Conservation (phyloP, 1,140 invertebrate genomes). For the Carcinoscorpius rotundicauda region DNA sequence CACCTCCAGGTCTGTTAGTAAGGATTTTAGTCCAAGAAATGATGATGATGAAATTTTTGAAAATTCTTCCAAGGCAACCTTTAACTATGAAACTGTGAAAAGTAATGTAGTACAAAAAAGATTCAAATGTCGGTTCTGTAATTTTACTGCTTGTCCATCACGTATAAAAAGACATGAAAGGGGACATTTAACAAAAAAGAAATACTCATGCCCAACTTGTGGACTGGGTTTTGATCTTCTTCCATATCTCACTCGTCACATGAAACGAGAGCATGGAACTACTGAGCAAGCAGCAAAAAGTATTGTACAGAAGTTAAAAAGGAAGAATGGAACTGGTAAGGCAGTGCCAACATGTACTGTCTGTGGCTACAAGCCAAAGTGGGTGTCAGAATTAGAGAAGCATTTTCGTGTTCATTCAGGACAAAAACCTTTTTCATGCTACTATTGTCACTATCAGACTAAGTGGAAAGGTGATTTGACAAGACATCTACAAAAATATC, state of each 20-base stretch:
- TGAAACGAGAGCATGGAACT: no score
- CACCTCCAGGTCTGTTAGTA: no score
- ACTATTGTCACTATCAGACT: slow-evolving; percentile 35
- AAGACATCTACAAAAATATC: slow-evolving; percentile 35
- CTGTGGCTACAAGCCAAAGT: slow-evolving; percentile 67
- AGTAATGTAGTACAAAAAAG: no score
- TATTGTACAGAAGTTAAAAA: no score
- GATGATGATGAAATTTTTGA: no score
- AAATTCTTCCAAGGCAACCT: no score
- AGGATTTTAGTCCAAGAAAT: no score
- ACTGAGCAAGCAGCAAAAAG: no score
- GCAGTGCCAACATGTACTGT: slow-evolving; percentile 41
- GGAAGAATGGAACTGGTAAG: no score
- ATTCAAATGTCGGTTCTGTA: no score
- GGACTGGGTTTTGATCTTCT: slow-evolving; percentile 19
- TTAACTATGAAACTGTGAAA: no score
- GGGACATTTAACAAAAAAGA: slow-evolving; percentile 14
- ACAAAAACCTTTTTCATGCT: slow-evolving; percentile 34
- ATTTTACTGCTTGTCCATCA: no score
- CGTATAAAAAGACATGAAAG: slow-evolving; percentile 26
- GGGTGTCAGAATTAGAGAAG: slow-evolving; percentile 61
- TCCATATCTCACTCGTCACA: slow-evolving; percentile 16
- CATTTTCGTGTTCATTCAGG: slow-evolving; percentile 54
- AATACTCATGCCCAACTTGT: slow-evolving; percentile 19
- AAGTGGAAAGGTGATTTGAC: slow-evolving; percentile 39